Base-by-base conservation (phyloP, 2,888 invertebrate species). In the Labia minor region DNA sequence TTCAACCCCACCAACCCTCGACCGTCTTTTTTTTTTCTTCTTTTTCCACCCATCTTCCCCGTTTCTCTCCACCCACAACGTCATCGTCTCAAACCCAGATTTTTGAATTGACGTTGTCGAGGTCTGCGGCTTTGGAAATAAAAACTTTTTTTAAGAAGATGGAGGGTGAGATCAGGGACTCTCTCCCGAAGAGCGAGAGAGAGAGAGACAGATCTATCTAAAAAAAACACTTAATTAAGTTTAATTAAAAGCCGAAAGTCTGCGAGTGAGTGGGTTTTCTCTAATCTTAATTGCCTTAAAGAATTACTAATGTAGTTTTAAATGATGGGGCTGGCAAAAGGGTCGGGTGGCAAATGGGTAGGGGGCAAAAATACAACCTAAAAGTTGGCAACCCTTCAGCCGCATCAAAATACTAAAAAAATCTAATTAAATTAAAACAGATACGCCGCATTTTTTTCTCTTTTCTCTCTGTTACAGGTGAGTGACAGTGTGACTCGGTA, bases 11-110 rank as follows among this genome's bases (percentile, higher is more conserved):
- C 49, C 33, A 3, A 11, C 14, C n/a, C 26, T 2, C 49, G n/a
- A n/a, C 49, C 49, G n/a, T 14, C 49, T 14, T 49, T 16, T 16
- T 16, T 16, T n/a, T 16, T 49, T 49, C n/a, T 49, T 49, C 3
- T 49, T 49, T 49, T 49, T 16, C 49, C 49, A 26, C 26, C 8
- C 26, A 6, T 8, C 8, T 26, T 26, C 26, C 8, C 26, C 8
- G 26, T 26, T 49, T 10, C 49, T 49, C 14, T 49, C 16, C 49
- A 4, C 2, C 4, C 49, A 4, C 49, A 49, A n/a, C 49, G 49
- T 49, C 49, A n/a, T 49, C 49, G 49, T 49, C 49, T 49, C 49
- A 49, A 49, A 49, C 49, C 49, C 49, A 49, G 49, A 49, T 49
- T 49, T 49, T 49, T 49, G 49, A 49, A 49, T 49, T 49, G 49